Evolutionary conservation across 2,113 vertebrate species (phyloP).

Genomic region (Ahaetulla prasina): DNA sequence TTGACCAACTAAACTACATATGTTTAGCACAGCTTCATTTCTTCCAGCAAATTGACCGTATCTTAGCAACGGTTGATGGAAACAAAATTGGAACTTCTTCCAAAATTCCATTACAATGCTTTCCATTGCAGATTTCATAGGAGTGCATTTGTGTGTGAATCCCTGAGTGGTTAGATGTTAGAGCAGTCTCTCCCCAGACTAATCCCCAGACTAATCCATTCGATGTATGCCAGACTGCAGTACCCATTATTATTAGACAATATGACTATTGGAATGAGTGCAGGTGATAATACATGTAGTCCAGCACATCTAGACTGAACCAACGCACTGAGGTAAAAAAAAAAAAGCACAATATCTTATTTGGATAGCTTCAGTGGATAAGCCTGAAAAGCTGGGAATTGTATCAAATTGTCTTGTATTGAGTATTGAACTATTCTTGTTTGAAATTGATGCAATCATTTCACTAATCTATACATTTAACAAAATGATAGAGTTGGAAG

Average conservation of each 20-base stretch:
- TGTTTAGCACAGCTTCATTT: neutral
- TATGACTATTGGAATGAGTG: neutral
- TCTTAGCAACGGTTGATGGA: neutral
- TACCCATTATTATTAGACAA: neutral
- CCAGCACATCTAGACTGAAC: no score
- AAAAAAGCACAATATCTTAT: neutral
- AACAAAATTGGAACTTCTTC: neutral
- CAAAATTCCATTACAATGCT: neutral
- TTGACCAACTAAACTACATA: neutral
- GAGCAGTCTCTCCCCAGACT: neutral
- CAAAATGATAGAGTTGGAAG: neutral
- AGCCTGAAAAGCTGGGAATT: neutral
- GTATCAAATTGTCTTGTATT: neutral
- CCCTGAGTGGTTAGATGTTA: neutral
- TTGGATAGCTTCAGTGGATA: neutral
- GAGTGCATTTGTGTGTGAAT: neutral
- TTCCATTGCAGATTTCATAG: neutral
- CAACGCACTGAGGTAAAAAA: neutral
- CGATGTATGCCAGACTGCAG: neutral
- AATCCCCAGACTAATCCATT: neutral
- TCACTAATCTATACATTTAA: conserved; percentile 1
- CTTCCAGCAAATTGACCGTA: neutral
- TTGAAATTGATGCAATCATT: neutral
- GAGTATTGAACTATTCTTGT: neutral
- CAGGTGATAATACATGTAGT: neutral